Evolutionary conservation across 2,797 vertebrate genomes (phyloP).

Genomic region (Prunella strophiata): DNA sequence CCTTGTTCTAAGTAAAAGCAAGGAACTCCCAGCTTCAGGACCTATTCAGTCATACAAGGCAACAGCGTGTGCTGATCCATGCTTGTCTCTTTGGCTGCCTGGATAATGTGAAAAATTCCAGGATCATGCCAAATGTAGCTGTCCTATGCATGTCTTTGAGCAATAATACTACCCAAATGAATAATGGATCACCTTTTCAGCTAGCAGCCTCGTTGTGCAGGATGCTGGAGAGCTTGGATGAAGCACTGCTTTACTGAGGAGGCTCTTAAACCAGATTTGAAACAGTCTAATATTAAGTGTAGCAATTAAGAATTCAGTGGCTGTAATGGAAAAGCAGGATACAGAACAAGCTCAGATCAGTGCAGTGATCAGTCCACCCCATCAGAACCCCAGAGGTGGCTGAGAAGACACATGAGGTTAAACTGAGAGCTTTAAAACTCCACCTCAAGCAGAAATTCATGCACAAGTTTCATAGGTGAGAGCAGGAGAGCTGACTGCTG

Average conservation of each 20-base stretch:
- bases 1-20: neutral
- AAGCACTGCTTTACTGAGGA: neutral
- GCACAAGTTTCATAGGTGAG: neutral
- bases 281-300: neutral
- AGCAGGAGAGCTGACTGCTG: neutral
- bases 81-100: accelerated
- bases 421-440: neutral
- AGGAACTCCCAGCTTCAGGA: neutral
- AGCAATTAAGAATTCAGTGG: neutral
- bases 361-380: neutral
- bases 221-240: neutral
- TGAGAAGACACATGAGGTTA: neutral
- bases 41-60: neutral
- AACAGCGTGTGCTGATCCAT: accelerated
- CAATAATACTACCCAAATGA: neutral
- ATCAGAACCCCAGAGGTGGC: neutral
- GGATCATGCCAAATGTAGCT: neutral
- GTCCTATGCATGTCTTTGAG: neutral
- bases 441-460: neutral
- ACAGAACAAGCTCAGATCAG: neutral
- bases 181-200: neutral
- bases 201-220: neutral
- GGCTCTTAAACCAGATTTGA: neutral
- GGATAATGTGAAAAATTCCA: neutral
- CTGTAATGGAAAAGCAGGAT: neutral